A percentile compares a stretch with the other conserved stretches of the same genome.
Conservation (phyloP, 1,140 invertebrate genomes). For the Cydia fagiglandana region DNA sequence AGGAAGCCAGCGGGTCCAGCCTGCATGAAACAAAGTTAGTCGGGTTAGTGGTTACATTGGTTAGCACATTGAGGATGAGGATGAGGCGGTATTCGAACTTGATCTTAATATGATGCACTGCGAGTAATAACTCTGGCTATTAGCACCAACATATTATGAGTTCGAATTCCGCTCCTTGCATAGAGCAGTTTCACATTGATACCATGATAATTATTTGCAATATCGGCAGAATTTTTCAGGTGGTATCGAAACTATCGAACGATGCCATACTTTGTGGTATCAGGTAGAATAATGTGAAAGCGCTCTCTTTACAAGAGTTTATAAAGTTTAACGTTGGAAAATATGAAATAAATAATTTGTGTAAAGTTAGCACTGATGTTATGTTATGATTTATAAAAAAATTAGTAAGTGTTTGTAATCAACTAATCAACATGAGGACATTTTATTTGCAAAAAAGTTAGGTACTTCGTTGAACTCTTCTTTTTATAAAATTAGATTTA, state of each 20-base stretch:
- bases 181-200: background rate
- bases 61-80: background rate
- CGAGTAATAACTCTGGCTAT: no score
- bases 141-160: no score
- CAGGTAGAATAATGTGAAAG: background rate
- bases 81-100: no score
- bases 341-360: background rate
- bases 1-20: conserved; percentile 92
- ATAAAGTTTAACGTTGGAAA: background rate
- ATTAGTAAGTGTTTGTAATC: no score
- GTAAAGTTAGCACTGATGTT: no score
- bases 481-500: no score
- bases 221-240: no score
- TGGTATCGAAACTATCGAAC: background rate
- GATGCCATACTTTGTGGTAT: background rate
- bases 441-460: no score
- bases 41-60: conserved; percentile 50
- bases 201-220: background rate
- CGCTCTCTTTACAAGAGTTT: background rate
- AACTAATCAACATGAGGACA: no score
- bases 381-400: no score
- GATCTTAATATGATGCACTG: no score
- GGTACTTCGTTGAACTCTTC: no score
- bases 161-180: background rate
- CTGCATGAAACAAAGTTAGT: conserved; percentile 75